These are phyloP conservation scores for Aspidiotus rigidus DNA, from an alignment of 2,888 invertebrate genomes.

Conservation along the genomic window DNA sequence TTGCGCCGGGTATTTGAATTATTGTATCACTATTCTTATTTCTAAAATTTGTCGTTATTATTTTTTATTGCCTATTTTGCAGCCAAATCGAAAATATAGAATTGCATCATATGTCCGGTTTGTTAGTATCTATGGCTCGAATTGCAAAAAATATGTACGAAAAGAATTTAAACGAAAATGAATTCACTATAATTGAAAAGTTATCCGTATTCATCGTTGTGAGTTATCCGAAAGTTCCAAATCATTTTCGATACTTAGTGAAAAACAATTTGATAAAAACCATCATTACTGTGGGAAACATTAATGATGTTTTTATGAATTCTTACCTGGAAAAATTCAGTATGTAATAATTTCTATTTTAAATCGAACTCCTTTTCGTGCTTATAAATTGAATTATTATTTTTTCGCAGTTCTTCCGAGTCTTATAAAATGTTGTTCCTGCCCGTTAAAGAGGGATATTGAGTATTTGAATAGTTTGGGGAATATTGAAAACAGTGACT, in stretches of 20 bases:
- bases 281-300: slow-evolving; percentile 6
- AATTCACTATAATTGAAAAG: slow-evolving; percentile 13
- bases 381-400: slow-evolving; percentile 1
- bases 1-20: slow-evolving; percentile 10
- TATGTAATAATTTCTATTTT: slow-evolving; percentile 3
- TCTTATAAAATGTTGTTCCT: slow-evolving; percentile 14
- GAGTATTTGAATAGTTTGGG: slow-evolving; percentile 9
- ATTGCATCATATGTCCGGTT: slow-evolving; percentile 1
- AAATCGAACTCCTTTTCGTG: background rate
- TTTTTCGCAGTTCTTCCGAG: slow-evolving; percentile 14
- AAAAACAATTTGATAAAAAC: slow-evolving; percentile 1
- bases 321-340: slow-evolving; percentile 17
- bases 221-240: slow-evolving; percentile 18
- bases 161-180: slow-evolving; percentile 9
- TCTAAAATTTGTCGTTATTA: background rate
- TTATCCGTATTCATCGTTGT: background rate
- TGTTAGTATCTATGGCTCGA: slow-evolving; percentile 8
- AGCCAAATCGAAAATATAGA: slow-evolving; percentile 5
- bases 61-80: background rate
- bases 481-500: background rate
- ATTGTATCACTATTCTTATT: background rate
- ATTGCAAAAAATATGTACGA: slow-evolving; percentile 8
- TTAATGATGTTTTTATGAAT: slow-evolving; percentile 17
- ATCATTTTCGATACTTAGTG: background rate
- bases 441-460: background rate